Conservation (phyloP, 1,140 invertebrate species). For the Drosophila azteca region DNA sequence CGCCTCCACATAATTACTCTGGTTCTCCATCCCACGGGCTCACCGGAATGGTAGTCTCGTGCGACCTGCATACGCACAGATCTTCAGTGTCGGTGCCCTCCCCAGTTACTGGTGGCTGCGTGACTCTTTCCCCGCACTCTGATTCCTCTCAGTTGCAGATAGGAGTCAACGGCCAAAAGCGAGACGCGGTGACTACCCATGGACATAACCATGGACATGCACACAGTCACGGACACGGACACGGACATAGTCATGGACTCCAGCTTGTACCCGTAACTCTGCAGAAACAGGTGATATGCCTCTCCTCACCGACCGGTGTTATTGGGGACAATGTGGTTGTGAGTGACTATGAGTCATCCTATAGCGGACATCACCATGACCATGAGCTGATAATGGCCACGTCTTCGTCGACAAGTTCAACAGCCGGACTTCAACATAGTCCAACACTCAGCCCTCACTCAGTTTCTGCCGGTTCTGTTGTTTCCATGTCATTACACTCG, state of each 20-base stretch:
- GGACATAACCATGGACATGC: slow-evolving; percentile 20
- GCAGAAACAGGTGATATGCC: slow-evolving; percentile 78
- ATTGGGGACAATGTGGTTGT: slow-evolving; percentile 70
- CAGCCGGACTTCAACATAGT: slow-evolving; percentile 53
- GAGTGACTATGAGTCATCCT: slow-evolving; percentile 62
- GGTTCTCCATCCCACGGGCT: slow-evolving; percentile 86
- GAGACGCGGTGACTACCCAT: slow-evolving; percentile 53
- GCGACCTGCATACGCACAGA: slow-evolving; percentile 85
- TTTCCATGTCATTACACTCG: slow-evolving; percentile 84
- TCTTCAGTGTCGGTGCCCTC: slow-evolving; percentile 33
- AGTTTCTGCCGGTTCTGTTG: slow-evolving; percentile 84
- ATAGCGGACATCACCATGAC: slow-evolving; percentile 43
- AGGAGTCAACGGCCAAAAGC: slow-evolving; percentile 86
- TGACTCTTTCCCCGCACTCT: slow-evolving; percentile 89
- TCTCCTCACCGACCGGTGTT: slow-evolving; percentile 77
- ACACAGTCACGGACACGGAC: not conserved
- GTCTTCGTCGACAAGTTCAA: slow-evolving; percentile 41
- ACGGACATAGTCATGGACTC: slow-evolving; percentile 38
- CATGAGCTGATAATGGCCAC: slow-evolving; percentile 54
- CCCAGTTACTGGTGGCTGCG: slow-evolving; percentile 63
- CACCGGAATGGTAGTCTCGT: slow-evolving; percentile 87
- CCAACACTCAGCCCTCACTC: slow-evolving; percentile 85
- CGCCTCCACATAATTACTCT: slow-evolving; percentile 89
- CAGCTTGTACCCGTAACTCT: slow-evolving; percentile 69
- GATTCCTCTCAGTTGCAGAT: slow-evolving; percentile 90